Evolutionary conservation across 2,888 invertebrate genomes (phyloP).

Genomic region (Amorpha juglandis): DNA sequence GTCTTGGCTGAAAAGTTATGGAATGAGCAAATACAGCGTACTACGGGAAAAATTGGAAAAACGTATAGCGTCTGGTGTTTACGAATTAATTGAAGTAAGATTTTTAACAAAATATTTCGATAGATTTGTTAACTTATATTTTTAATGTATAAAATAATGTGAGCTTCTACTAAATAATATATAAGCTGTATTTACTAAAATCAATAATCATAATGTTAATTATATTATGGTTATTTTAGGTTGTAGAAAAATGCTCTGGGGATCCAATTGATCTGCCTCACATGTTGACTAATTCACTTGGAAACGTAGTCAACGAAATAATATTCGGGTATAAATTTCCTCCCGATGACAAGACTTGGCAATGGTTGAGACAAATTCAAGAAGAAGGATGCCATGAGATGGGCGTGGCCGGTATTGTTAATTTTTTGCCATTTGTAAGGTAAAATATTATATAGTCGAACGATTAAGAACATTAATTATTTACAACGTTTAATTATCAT

Average conservation of each 20-base stretch:
- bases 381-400: conserved; percentile 93
- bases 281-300: conserved; percentile 88
- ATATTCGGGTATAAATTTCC: conserved; percentile 90
- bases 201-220: not conserved
- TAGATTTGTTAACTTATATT: not conserved
- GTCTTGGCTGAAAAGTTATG: conserved; percentile 89
- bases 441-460: conserved; percentile 53
- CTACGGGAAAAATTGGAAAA: conserved; percentile 86
- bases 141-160: not conserved
- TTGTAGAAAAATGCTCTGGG: conserved; percentile 56
- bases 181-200: no score
- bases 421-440: conserved; percentile 93
- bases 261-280: conserved; percentile 78
- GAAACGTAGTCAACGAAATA: conserved; percentile 90
- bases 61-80: conserved; percentile 85
- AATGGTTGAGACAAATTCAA: conserved; percentile 89
- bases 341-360: conserved; percentile 89
- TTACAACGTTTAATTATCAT: no score
- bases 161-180: no score
- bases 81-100: conserved; percentile 85
- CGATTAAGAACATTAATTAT: not conserved
- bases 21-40: conserved; percentile 86
- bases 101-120: not conserved
- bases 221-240: conserved; percentile 50
- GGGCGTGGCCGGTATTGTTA: conserved; percentile 92